Percentiles rank a stretch among this genome's conserved stretches.
These are phyloP conservation scores for Penaeus monodon DNA, from an alignment of 2,888 invertebrate genomes.

Conservation along the genomic window DNA sequence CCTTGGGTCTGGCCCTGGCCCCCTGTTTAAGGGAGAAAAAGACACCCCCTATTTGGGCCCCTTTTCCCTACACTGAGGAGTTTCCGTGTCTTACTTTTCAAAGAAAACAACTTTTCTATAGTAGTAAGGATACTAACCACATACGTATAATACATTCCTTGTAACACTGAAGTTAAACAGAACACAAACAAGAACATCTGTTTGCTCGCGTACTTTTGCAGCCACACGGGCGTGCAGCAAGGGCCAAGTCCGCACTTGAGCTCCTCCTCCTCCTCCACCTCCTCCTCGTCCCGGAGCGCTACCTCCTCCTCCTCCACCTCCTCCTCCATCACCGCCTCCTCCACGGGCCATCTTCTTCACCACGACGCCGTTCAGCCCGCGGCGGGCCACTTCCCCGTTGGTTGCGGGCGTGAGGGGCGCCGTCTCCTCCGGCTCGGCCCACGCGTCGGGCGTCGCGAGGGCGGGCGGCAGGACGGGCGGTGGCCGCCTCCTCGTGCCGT, in stretches of 20 bases:
- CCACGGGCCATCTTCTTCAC: constrained; percentile 14
- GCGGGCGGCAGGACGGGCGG: neutral
- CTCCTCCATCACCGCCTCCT: constrained; percentile 30
- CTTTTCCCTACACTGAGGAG: constrained; percentile 89
- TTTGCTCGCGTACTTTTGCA: constrained; percentile 83
- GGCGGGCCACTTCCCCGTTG: constrained; percentile 34
- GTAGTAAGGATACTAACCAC: constrained; percentile 94
- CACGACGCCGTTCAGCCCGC: constrained; percentile 24
- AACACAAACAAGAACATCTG: constrained; percentile 90
- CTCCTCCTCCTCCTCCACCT: constrained; percentile 69
- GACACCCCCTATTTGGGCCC: constrained; percentile 91
- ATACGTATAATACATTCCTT: constrained; percentile 93
- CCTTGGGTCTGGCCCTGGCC: constrained; percentile 91
- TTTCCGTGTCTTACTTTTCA: constrained; percentile 90
- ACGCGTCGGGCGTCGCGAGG: neutral
- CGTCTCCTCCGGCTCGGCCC: neutral
- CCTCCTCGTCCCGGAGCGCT: constrained; percentile 44
- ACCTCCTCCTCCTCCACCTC: constrained; percentile 17
- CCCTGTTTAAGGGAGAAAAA: constrained; percentile 88
- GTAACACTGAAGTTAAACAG: constrained; percentile 67
- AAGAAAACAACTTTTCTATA: constrained; percentile 90
- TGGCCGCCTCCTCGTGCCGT: constrained; percentile 26
- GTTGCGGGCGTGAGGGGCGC: constrained; percentile 12
- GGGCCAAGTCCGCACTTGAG: constrained; percentile 46
- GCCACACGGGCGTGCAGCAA: constrained; percentile 79